Conservation (phyloP, 2,888 invertebrate species). For the Lasioglossum malachurum region DNA sequence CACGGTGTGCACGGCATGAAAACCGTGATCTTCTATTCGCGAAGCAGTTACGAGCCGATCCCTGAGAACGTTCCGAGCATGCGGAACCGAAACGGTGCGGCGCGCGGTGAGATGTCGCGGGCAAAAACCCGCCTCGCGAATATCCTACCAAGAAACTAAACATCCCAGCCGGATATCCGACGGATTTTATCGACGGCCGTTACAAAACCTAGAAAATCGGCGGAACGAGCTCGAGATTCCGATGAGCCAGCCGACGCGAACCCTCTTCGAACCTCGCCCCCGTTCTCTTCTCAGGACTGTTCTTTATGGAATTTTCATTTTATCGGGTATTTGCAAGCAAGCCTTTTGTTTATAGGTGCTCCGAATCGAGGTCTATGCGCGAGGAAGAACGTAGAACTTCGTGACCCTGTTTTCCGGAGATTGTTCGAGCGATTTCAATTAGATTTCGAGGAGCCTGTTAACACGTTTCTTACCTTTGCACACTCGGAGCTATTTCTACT, state of each 20-base stretch:
- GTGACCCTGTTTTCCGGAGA: background rate
- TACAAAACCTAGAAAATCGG: background rate
- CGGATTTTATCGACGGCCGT: background rate
- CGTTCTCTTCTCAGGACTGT: background rate
- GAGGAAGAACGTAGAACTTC: background rate
- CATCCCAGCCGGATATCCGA: background rate
- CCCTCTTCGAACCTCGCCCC: background rate
- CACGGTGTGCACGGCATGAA: background rate
- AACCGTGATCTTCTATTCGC: conserved; percentile 43
- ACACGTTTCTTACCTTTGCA: no score
- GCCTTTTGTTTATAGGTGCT: background rate
- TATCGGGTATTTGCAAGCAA: background rate
- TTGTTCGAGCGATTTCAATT: background rate
- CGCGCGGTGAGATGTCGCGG: background rate
- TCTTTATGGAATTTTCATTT: background rate
- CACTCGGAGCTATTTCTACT: no score
- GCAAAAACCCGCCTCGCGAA: background rate
- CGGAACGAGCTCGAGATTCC: background rate
- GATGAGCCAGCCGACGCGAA: no score
- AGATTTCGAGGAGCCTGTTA: background rate
- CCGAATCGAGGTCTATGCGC: background rate
- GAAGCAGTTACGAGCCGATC: conserved; percentile 32
- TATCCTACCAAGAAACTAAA: background rate
- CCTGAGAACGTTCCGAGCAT: conserved; percentile 7
- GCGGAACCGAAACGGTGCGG: background rate